These are phyloP conservation scores for Sarcophaga caerulescens DNA, from an alignment of 2,888 invertebrate species.

Conservation along the genomic window DNA sequence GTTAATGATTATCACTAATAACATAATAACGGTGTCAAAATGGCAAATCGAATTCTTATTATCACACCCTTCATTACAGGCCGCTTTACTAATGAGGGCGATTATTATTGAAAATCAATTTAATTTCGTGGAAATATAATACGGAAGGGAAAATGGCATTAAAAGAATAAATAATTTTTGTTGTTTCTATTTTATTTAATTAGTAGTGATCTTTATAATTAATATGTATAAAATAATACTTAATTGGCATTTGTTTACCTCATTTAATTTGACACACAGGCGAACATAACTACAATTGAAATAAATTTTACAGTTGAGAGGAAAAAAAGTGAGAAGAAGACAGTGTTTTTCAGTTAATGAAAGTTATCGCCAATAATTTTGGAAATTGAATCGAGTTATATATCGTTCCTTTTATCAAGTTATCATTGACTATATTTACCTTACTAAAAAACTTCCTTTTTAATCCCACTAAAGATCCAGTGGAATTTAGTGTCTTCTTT, in stretches of 20 bases:
- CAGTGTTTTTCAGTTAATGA: neutral
- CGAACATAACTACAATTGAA: neutral
- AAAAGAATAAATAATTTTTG: neutral
- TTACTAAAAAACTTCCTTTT: too few species aligned
- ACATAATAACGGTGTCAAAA: too few species aligned
- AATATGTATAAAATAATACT: slow-evolving; percentile 6
- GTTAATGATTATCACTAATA: too few species aligned
- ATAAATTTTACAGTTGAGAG: neutral
- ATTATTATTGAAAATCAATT: neutral
- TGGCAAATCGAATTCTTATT: neutral
- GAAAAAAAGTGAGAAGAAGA: neutral
- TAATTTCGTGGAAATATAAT: neutral
- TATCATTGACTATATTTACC: too few species aligned
- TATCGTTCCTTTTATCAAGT: too few species aligned
- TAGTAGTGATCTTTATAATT: slow-evolving; percentile 12
- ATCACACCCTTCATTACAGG: neutral
- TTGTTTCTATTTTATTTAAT: neutral
- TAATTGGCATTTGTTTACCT: slow-evolving; percentile 38
- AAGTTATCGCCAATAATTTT: too few species aligned
- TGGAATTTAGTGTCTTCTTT: too few species aligned
- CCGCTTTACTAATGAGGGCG: neutral
- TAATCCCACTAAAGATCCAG: too few species aligned
- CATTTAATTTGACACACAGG: neutral
- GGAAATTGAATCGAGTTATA: too few species aligned
- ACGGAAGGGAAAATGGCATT: neutral